Evolutionary conservation across 2,888 invertebrate species (phyloP).

Genomic region (Dynastes maya): DNA sequence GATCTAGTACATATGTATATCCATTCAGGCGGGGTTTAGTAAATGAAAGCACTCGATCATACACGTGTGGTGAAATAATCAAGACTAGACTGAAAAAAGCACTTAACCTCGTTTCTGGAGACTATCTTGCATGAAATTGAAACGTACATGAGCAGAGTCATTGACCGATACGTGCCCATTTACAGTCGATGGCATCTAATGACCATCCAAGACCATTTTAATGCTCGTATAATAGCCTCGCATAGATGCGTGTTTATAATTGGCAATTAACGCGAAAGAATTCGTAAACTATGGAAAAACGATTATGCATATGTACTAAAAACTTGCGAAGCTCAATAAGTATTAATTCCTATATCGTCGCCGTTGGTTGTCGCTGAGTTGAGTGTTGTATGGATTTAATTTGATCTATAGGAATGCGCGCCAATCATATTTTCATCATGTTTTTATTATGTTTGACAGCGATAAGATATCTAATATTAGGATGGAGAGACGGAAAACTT

Average conservation of each 20-base stretch:
- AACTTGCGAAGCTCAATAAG: background rate
- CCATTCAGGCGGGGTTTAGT: conserved; percentile 17
- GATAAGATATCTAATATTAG: too few relatives aligned
- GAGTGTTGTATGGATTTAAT: too few relatives aligned
- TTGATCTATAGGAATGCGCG: too few relatives aligned
- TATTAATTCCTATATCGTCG: too few relatives aligned
- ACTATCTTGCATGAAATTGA: conserved; percentile 44
- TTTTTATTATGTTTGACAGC: too few relatives aligned
- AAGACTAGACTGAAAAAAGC: conserved; percentile 58
- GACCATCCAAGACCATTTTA: conserved; percentile 38
- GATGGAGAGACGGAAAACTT: too few relatives aligned
- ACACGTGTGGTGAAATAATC: conserved; percentile 61
- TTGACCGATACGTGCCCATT: conserved; percentile 42
- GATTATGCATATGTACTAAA: background rate
- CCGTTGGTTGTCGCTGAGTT: too few relatives aligned
- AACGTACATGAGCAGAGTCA: conserved; percentile 31
- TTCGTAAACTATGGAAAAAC: conserved; percentile 30
- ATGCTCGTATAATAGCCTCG: conserved; percentile 19
- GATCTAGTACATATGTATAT: background rate
- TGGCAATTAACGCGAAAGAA: conserved; percentile 28
- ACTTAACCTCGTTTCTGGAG: conserved; percentile 57
- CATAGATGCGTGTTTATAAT: conserved; percentile 17
- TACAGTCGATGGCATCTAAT: conserved; percentile 41
- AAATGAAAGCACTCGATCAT: conserved; percentile 59
- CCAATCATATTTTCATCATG: too few relatives aligned